Base-by-base conservation (phyloP, 2,797 vertebrate species). In the Ciconia nigra region DNA sequence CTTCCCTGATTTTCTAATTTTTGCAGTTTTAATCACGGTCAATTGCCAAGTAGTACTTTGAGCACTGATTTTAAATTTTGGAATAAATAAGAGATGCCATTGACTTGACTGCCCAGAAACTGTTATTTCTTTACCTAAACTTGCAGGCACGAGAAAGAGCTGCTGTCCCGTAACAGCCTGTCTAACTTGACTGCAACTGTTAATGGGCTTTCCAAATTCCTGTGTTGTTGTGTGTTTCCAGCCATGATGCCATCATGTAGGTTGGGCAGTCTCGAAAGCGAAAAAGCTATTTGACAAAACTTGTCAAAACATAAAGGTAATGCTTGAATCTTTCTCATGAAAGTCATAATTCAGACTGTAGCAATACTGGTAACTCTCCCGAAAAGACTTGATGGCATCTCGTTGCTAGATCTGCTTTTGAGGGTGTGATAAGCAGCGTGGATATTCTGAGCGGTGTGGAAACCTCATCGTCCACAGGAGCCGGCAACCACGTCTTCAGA, bases 371-470 rank as follows among this genome's bases (percentile, higher is more conserved):
- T 80, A 66, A 65, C 20, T 74, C 31, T 80, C 46, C 6, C 2
- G 0, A 49, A 78, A 81, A 86, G 7, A 14, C 35, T 16, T 44
- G 37, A 39, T 78, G 18, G 16, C 69, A 52, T 65, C 24, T 83
- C 15, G 4, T 55, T 65, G 41, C 54, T 86, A 26, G 15, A 15
- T 78, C 86, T 89, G 37, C 39, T 69, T 90, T 71, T 35, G 15
- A 63, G 3, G 10, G 16, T 0, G 0, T 55, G 37, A 67, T 67
- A 52, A 79, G 37, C 37, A 39, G 37, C 11, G 37, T 39, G 37
- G 37, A 39, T 39, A 39, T 77, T 73, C 25, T 25, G 77, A 21
- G 20, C 1, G 0, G 1, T 66, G 11, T 1, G 1, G 63, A 80
- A 74, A 49, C 41, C 21, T 79, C 2, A 1, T 72, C 4, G 3